Conservation (phyloP, 2,797 vertebrate species). For the Microctenopoma steveboyesi region DNA sequence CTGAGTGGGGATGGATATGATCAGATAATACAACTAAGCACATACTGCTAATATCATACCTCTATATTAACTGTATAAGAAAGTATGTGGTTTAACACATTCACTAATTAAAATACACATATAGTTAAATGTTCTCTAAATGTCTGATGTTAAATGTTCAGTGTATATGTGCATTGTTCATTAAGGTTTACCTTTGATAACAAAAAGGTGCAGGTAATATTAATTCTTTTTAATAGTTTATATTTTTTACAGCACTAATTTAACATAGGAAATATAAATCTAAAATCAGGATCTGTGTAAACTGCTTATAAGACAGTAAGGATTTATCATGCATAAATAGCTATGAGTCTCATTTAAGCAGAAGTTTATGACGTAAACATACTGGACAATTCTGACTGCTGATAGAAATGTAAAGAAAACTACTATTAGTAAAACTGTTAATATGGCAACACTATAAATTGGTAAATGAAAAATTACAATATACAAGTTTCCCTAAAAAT, state of each 20-base stretch:
- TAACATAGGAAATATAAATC: conserved; percentile 16
- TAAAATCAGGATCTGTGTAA: conserved; percentile 43
- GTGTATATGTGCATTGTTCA: background rate
- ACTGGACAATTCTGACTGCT: conserved; percentile 45
- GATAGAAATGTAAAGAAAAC: conserved; percentile 51
- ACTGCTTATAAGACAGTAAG: conserved; percentile 40
- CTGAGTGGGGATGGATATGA: conserved; percentile 33
- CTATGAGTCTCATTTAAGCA: conserved; percentile 61
- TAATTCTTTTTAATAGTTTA: conserved; percentile 1
- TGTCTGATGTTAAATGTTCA: background rate
- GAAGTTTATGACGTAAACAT: conserved; percentile 56
- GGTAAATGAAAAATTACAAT: conserved; percentile 36
- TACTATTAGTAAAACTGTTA: conserved; percentile 32
- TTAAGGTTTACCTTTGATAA: background rate
- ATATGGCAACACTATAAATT: conserved; percentile 33
- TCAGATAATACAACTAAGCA: conserved; percentile 37
- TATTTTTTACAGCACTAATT: background rate
- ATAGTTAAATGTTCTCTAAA: background rate
- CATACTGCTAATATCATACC: conserved; percentile 15
- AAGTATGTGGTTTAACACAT: conserved; percentile 29
- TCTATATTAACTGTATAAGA: conserved; percentile 7
- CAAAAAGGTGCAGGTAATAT: background rate
- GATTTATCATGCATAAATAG: conserved; percentile 57
- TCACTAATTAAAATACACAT: conserved; percentile 5
- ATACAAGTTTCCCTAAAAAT: background rate